These are phyloP conservation scores for Metaphire vulgaris DNA, from an alignment of 1,140 invertebrate species.

Conservation along the genomic window DNA sequence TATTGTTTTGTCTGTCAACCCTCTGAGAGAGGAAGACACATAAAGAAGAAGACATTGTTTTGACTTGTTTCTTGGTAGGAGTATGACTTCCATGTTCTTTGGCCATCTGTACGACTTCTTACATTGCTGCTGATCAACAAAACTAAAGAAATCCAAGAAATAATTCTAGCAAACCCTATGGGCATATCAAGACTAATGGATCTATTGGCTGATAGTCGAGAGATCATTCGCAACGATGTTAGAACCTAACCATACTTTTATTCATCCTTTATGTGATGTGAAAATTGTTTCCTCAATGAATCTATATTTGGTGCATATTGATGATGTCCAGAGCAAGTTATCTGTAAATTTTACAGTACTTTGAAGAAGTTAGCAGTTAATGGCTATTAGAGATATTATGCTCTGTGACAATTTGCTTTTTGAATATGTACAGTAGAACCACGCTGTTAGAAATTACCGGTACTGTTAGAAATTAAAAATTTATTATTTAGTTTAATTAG, in stretches of 20 bases:
- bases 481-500: too few species aligned
- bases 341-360: neutral
- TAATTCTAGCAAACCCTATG: constrained; percentile 87
- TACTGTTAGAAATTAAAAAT: too few species aligned
- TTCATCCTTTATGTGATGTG: too few species aligned
- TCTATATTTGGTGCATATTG: neutral
- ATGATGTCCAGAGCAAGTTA: neutral
- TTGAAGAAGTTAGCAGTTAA: too few species aligned
- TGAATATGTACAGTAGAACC: too few species aligned
- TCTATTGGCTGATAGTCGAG: constrained; percentile 80
- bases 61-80: constrained; percentile 50
- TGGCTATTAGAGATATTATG: too few species aligned
- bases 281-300: too few species aligned
- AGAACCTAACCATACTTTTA: constrained; percentile 38
- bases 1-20: neutral
- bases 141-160: constrained; percentile 84
- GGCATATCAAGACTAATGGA: constrained; percentile 98
- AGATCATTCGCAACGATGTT: constrained; percentile 93
- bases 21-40: neutral
- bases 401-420: too few species aligned
- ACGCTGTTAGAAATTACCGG: too few species aligned
- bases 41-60: neutral
- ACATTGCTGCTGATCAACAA: constrained; percentile 62
- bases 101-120: constrained; percentile 58
- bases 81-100: constrained; percentile 84